Conservation (phyloP, 2,888 invertebrate species). For the Agriopis marginaria region DNA sequence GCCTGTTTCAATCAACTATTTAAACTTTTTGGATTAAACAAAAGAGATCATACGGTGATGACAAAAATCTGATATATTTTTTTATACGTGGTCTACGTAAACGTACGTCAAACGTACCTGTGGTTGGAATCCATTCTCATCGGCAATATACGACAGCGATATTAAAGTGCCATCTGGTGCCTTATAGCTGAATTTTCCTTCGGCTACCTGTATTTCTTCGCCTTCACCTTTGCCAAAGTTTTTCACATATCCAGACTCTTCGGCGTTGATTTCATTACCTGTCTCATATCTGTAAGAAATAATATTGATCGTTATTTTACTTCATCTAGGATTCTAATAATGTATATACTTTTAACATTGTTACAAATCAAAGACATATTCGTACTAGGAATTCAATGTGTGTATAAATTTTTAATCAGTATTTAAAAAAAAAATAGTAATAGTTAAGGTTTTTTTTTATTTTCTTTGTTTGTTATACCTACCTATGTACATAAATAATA, state of each 20-base stretch:
- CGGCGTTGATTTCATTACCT: slow-evolving; percentile 88
- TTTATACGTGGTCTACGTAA: too few relatives aligned
- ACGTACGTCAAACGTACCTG: slow-evolving; percentile 67
- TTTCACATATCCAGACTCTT: slow-evolving; percentile 87
- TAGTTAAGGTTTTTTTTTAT: too few relatives aligned
- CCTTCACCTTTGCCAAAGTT: slow-evolving; percentile 85
- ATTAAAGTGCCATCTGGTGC: slow-evolving; percentile 89
- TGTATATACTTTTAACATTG: background rate
- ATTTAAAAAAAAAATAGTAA: too few relatives aligned
- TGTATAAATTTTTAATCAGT: too few relatives aligned
- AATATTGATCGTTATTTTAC: background rate
- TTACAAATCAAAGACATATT: background rate
- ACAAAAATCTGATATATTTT: too few relatives aligned
- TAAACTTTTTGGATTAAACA: too few relatives aligned
- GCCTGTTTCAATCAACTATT: too few relatives aligned
- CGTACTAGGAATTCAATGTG: background rate
- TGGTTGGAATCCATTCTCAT: slow-evolving; percentile 90
- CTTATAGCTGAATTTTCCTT: slow-evolving; percentile 89
- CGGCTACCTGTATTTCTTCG: slow-evolving; percentile 81
- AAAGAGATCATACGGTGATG: too few relatives aligned
- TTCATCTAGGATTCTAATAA: background rate
- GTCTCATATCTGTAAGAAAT: slow-evolving; percentile 85
- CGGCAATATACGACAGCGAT: slow-evolving; percentile 88
- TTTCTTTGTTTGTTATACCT: too few relatives aligned
- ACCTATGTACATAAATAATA: too few relatives aligned